Evolutionary conservation across 2,888 invertebrate species (phyloP).

Genomic region (Acanthoscelides obtectus): DNA sequence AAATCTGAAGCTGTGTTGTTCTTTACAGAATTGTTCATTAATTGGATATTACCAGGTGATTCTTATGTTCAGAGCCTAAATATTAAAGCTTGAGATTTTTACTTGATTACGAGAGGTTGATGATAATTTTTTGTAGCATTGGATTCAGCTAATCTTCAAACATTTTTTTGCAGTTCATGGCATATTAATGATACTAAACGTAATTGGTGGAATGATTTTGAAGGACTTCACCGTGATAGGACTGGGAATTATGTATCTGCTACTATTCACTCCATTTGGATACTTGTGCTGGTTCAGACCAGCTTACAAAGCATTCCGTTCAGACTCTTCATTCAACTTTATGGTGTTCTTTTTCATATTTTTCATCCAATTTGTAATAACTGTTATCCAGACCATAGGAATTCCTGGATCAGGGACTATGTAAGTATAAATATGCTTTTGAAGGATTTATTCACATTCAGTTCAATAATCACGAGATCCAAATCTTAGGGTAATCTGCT

Average conservation of each 20-base stretch:
- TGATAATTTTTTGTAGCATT: too few species aligned
- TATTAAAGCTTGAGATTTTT: too few species aligned
- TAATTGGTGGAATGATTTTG: constrained; percentile 78
- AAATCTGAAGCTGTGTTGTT: too few species aligned
- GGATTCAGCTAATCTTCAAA: too few species aligned
- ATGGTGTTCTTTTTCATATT: constrained; percentile 99
- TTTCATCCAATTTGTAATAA: constrained; percentile 90
- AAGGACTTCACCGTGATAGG: constrained; percentile 76
- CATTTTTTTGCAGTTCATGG: constrained; percentile 76
- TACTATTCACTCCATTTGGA: constrained; percentile 92
- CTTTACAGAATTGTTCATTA: too few species aligned
- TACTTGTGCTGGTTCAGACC: constrained; percentile 99
- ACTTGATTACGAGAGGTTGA: too few species aligned
- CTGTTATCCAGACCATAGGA: constrained; percentile 84
- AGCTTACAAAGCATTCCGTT: constrained; percentile 97
- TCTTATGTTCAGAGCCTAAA: too few species aligned
- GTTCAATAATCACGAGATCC: too few species aligned
- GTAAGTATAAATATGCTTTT: constrained; percentile 59
- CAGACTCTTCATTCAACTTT: constrained; percentile 98
- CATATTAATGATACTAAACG: constrained; percentile 77
- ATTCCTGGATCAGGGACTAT: constrained; percentile 80
- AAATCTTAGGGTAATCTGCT: too few species aligned
- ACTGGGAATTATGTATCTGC: constrained; percentile 80
- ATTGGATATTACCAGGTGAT: too few species aligned
- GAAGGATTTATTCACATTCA: too few species aligned